Conservation (phyloP, 2,113 vertebrate genomes). For the Acanthochromis polyacanthus region DNA sequence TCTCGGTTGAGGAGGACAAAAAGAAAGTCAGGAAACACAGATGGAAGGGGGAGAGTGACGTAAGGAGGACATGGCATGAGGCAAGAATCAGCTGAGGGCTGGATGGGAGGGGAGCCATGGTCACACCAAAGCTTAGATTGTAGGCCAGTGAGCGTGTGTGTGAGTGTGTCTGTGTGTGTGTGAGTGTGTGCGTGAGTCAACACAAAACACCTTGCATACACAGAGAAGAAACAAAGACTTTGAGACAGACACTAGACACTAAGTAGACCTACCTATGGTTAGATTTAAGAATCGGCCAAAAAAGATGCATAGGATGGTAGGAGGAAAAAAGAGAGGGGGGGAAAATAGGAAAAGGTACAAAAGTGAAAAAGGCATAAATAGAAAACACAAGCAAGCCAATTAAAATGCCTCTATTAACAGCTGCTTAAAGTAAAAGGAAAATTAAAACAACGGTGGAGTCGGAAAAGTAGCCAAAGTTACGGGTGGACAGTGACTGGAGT, state of each 20-base stretch:
- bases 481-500: constrained; percentile 63
- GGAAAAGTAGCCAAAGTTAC: constrained; percentile 77
- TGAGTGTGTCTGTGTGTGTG: constrained; percentile 39
- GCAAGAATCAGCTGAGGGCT: constrained; percentile 68
- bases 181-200: constrained; percentile 52
- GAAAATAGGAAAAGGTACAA: constrained; percentile 70
- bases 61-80: constrained; percentile 70
- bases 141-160: constrained; percentile 37
- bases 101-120: constrained; percentile 60
- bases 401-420: constrained; percentile 62
- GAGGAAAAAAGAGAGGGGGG: constrained; percentile 73
- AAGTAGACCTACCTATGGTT: constrained; percentile 84
- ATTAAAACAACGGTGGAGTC: constrained; percentile 68
- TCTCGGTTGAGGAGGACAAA: constrained; percentile 37
- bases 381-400: constrained; percentile 74
- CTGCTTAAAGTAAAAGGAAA: constrained; percentile 42
- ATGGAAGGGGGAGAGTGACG: constrained; percentile 49
- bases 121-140: constrained; percentile 44
- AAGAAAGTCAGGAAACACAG: constrained; percentile 42
- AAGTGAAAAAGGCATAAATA: constrained; percentile 76
- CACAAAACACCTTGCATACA: constrained; percentile 63
- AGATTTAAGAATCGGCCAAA: constrained; percentile 81
- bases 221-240: constrained; percentile 72
- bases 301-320: constrained; percentile 77
- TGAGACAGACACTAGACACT: constrained; percentile 80